Evolutionary conservation across 2,888 invertebrate species (phyloP).

Genomic region (Isotomurus palustris): DNA sequence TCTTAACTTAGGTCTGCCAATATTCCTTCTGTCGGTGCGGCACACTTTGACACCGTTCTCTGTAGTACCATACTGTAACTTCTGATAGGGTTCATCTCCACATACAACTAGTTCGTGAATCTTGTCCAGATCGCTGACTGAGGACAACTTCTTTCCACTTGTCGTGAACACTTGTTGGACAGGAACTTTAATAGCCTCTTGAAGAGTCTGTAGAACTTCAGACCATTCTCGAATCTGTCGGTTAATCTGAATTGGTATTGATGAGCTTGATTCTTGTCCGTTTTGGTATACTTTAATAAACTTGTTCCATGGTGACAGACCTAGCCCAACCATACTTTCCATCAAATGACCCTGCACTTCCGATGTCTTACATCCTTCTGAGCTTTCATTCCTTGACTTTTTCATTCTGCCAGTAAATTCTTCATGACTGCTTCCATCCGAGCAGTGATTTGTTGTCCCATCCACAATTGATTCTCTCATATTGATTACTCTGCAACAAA

Average conservation of each 20-base stretch:
- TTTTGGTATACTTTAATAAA: conserved; percentile 32
- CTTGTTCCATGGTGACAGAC: conserved; percentile 1
- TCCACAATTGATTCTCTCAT: too few species aligned
- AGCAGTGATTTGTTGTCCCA: too few species aligned
- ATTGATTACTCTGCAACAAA: too few species aligned
- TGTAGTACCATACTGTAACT: conserved; percentile 22
- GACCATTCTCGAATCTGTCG: conserved; percentile 26
- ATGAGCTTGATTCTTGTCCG: conserved; percentile 22
- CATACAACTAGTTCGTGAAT: conserved; percentile 37
- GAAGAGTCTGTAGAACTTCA: conserved; percentile 32
- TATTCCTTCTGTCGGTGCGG: conserved; percentile 16
- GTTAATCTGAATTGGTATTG: conserved; percentile 5
- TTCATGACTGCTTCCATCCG: too few species aligned
- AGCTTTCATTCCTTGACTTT: too few species aligned
- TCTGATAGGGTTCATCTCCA: conserved; percentile 34
- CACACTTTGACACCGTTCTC: not conserved
- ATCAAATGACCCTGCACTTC: too few species aligned
- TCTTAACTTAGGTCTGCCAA: not conserved
- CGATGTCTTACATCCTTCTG: too few species aligned
- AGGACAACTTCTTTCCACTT: conserved; percentile 31
- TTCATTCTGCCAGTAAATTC: too few species aligned
- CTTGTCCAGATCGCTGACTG: conserved; percentile 29
- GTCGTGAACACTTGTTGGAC: conserved; percentile 39
- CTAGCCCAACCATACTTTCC: too few species aligned
- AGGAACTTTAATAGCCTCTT: conserved; percentile 14